A percentile compares a stretch with the other conserved stretches of the same genome.
Evolutionary conservation across 2,888 invertebrate genomes (phyloP).

Genomic region (Epistrophella euchroma): DNA sequence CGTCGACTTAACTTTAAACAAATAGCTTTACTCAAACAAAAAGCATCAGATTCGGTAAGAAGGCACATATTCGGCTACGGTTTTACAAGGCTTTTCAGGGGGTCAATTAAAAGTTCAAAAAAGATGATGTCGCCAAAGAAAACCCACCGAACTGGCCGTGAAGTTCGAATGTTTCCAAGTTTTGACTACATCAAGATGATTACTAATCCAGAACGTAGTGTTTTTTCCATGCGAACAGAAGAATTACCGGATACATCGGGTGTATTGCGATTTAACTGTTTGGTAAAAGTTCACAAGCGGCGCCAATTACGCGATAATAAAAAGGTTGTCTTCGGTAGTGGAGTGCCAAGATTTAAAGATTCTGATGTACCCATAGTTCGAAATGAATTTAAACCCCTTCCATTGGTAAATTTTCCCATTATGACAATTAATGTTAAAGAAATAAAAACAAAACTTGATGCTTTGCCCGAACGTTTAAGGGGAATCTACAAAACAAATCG

Average conservation of each 20-base stretch:
- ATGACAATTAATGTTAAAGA: conserved; percentile 44
- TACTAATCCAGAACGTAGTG: conserved; percentile 76
- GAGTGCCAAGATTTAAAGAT: conserved; percentile 80
- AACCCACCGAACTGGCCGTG: not conserved
- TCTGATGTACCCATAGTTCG: conserved; percentile 73
- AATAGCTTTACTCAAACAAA: conserved; percentile 57
- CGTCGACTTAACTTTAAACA: conserved; percentile 78
- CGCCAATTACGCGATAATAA: conserved; percentile 80
- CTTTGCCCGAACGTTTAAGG: conserved; percentile 78
- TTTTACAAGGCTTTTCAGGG: conserved; percentile 77
- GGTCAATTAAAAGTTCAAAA: not conserved
- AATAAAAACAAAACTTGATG: conserved; percentile 76
- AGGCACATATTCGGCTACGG: conserved; percentile 80
- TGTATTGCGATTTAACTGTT: conserved; percentile 78
- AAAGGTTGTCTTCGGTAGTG: conserved; percentile 81
- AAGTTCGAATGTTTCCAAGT: conserved; percentile 35
- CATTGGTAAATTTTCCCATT: conserved; percentile 78
- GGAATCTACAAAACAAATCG: conserved; percentile 77
- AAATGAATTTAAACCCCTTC: conserved; percentile 77
- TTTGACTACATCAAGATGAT: conserved; percentile 79
- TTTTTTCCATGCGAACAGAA: conserved; percentile 73
- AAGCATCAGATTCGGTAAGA: conserved; percentile 77
- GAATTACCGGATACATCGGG: conserved; percentile 50
- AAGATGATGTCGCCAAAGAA: conserved; percentile 14
- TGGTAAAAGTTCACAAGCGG: conserved; percentile 78